Percentiles rank a stretch among this genome's conserved stretches.
Conservation (phyloP, 2,888 invertebrate species). For the Schrankia costaestrigalis region DNA sequence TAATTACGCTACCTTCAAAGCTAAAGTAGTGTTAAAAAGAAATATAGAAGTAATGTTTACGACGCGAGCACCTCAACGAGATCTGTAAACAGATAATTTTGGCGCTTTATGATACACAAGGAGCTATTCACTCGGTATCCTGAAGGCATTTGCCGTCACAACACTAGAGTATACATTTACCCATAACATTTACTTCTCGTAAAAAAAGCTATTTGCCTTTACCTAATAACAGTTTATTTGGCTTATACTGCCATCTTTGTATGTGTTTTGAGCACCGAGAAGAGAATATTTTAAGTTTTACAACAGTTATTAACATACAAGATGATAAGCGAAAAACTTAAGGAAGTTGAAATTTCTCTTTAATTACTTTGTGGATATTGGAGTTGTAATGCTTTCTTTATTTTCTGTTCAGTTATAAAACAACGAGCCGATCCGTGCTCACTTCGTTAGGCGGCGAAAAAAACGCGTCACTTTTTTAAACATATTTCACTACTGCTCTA, state of each 20-base stretch:
- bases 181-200: constrained; percentile 34
- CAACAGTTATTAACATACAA: constrained; percentile 25
- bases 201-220: constrained; percentile 32
- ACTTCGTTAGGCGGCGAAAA: no score
- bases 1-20: neutral
- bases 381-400: no score
- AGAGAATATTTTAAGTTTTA: constrained; percentile 27
- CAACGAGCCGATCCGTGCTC: no score
- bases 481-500: no score
- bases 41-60: constrained; percentile 12
- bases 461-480: no score
- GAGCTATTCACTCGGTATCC: constrained; percentile 18
- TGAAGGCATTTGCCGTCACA: constrained; percentile 18
- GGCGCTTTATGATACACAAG: constrained; percentile 24
- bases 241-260: constrained; percentile 30
- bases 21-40: constrained; percentile 9
- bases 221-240: constrained; percentile 31
- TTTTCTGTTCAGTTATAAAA: no score
- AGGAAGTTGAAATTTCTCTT: no score
- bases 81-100: constrained; percentile 30
- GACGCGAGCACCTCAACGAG: constrained; percentile 14
- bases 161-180: constrained; percentile 20
- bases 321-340: constrained; percentile 19
- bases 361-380: no score
- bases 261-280: constrained; percentile 24